Evolutionary conservation across 2,113 vertebrate genomes (phyloP).

Genomic region (Thunnus maccoyii): DNA sequence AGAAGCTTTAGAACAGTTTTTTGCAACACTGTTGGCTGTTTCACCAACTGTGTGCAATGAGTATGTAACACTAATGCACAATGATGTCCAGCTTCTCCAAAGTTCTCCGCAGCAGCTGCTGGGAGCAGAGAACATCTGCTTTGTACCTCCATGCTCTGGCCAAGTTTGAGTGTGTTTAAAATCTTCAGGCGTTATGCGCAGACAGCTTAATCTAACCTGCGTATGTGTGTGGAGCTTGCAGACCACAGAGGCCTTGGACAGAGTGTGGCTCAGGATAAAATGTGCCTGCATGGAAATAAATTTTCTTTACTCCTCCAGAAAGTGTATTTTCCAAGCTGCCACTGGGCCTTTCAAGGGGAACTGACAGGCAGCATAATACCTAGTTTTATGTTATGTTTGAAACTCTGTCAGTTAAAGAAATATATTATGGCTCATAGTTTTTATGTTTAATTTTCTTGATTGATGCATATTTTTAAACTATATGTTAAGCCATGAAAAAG

Average conservation of each 20-base stretch:
- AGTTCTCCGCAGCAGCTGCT: constrained; percentile 75
- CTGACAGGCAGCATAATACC: not conserved
- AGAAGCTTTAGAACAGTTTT: constrained; percentile 11
- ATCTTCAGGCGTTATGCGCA: constrained; percentile 32
- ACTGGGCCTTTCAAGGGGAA: not conserved
- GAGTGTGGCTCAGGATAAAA: constrained; percentile 33
- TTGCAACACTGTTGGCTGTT: constrained; percentile 7
- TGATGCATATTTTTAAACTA: constrained; percentile 11
- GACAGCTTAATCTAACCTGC: constrained; percentile 39
- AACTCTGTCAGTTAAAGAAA: not conserved
- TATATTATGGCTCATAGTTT: constrained; percentile 7
- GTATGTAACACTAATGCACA: constrained; percentile 57
- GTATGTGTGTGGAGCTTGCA: constrained; percentile 24
- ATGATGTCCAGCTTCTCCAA: constrained; percentile 66
- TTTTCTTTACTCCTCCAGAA: constrained; percentile 23
- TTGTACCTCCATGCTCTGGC: constrained; percentile 44
- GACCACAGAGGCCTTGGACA: constrained; percentile 8
- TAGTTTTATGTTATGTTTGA: constrained; percentile 31
- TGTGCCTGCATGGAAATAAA: constrained; percentile 3
- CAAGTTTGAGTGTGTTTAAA: constrained; percentile 52
- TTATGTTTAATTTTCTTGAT: constrained; percentile 35
- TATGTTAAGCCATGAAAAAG: not conserved
- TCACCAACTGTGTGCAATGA: not conserved
- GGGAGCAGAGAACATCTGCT: constrained; percentile 68
- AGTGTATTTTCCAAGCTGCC: constrained; percentile 22